These are phyloP conservation scores for Camponotus fellah DNA, from an alignment of 2,888 invertebrate species.

Conservation along the genomic window DNA sequence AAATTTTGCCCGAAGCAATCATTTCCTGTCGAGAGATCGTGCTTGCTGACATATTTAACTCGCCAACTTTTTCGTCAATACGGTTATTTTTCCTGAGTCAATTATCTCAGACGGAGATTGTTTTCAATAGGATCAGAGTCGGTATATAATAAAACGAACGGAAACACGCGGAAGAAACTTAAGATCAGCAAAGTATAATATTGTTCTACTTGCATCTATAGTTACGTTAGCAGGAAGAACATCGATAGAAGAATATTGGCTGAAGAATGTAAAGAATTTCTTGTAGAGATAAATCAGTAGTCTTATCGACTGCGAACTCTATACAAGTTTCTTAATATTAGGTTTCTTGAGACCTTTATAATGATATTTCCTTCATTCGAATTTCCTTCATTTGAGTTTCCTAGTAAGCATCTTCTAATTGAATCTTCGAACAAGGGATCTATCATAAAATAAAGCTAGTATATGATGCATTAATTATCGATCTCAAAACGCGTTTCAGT, in stretches of 20 bases:
- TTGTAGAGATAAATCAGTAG: background rate
- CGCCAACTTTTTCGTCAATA: conserved; percentile 40
- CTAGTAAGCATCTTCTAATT: background rate
- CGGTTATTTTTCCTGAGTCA: conserved; percentile 42
- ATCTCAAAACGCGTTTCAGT: background rate
- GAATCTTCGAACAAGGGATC: background rate
- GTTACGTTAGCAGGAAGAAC: conserved; percentile 24
- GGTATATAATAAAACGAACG: conserved; percentile 7
- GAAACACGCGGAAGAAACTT: conserved; percentile 23
- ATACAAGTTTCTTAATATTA: background rate
- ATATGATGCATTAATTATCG: background rate
- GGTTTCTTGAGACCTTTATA: conserved; percentile 6
- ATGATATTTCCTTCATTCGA: background rate
- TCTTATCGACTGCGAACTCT: background rate
- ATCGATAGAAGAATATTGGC: background rate
- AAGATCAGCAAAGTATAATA: conserved; percentile 39
- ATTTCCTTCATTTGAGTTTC: background rate
- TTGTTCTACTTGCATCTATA: conserved; percentile 22
- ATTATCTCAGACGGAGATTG: conserved; percentile 37
- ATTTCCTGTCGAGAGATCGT: conserved; percentile 27
- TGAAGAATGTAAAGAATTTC: background rate
- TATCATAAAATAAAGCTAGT: background rate
- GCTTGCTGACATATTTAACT: conserved; percentile 42
- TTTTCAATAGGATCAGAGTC: conserved; percentile 40
- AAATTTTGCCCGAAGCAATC: conserved; percentile 9